A percentile compares a stretch with the other conserved stretches of the same genome.
phyloP scores from a whole-genome alignment of 2,888 invertebrate genomes.

The Folsomia manolachei region DNA sequence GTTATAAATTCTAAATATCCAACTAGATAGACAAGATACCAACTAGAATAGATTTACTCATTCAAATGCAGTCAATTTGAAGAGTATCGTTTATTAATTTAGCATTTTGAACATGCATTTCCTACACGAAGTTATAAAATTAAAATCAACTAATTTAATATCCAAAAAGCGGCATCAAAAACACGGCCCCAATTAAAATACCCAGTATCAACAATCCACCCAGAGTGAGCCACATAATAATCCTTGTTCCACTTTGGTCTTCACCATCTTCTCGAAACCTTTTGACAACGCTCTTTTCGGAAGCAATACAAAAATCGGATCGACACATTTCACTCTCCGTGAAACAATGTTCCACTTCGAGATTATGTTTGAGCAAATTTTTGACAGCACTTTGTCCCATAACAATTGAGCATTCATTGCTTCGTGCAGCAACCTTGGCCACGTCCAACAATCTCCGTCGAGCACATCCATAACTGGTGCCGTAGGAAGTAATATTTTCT shows the following conservation, averaged over 20 bases:
- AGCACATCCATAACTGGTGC: conserved; percentile 43
- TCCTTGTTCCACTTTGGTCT: neutral
- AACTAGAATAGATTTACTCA: no score
- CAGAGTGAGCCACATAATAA: neutral
- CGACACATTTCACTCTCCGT: conserved; percentile 40
- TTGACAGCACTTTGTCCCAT: conserved; percentile 12
- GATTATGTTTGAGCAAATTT: conserved; percentile 29
- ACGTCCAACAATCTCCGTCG: conserved; percentile 32
- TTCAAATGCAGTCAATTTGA: no score
- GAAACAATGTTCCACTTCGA: conserved; percentile 45
- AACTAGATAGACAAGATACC: no score
- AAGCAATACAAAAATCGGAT: conserved; percentile 38
- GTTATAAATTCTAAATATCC: no score
- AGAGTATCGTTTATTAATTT: no score
- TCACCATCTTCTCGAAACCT: conserved; percentile 26
- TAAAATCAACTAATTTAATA: no score
- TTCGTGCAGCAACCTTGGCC: conserved; percentile 21
- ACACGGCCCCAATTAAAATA: neutral
- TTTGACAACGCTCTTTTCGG: conserved; percentile 26
- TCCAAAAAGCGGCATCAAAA: no score
- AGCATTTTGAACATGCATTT: no score
- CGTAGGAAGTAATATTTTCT: conserved; percentile 40
- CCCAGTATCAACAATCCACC: neutral
- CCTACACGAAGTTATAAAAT: no score
- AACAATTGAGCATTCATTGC: conserved; percentile 27